Evolutionary conservation across 1,140 invertebrate species (phyloP).

Genomic region (Archivesica marissinica): DNA sequence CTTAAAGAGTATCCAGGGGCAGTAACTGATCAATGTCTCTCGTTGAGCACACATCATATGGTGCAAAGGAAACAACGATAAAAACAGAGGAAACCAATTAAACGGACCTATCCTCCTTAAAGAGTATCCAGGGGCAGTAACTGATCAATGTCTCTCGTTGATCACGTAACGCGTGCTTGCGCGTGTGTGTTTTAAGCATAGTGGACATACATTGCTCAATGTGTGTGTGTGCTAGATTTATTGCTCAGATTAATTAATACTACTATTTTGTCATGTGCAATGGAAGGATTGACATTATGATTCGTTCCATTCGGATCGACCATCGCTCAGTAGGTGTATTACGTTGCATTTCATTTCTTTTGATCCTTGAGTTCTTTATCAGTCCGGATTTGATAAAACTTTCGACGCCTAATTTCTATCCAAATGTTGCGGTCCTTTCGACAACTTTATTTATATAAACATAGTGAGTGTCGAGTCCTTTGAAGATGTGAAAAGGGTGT

Average conservation of each 20-base stretch:
- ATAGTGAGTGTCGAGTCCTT: not conserved
- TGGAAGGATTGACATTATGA: not conserved
- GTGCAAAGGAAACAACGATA: no score
- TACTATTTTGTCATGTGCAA: not conserved
- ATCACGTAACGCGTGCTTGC: not conserved
- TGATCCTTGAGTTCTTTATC: conserved; percentile 23
- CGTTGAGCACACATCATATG: no score
- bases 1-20: no score
- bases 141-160: no score
- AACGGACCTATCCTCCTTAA: no score
- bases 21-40: no score
- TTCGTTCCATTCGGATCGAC: not conserved
- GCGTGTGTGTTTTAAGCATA: not conserved
- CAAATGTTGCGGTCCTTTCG: not conserved
- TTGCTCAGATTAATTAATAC: no score
- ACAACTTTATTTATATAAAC: conserved; percentile 22
- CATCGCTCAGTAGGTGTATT: not conserved
- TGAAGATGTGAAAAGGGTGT: conserved; percentile 24
- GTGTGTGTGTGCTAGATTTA: no score
- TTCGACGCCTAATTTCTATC: conserved; percentile 18
- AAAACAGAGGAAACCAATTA: no score
- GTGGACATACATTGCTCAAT: no score
- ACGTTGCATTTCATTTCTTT: not conserved
- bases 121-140: no score
- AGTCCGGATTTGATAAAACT: conserved; percentile 12